A percentile compares a stretch with the other conserved stretches of the same genome.
Conservation (phyloP, 1,140 invertebrate species). For the Thaumetopoea pityocampa region DNA sequence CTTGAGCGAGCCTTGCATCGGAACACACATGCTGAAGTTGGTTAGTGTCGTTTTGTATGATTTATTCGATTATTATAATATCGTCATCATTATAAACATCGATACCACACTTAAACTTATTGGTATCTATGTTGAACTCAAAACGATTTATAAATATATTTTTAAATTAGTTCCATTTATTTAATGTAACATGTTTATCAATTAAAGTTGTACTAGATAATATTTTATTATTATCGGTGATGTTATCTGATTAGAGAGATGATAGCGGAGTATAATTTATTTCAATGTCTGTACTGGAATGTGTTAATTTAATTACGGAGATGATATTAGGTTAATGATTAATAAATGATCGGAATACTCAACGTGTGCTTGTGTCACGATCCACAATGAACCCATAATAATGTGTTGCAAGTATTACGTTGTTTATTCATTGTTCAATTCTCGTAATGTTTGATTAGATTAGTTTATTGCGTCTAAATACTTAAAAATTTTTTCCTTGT, state of each 20-base stretch:
- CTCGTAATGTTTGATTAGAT: no score
- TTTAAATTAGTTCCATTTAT: neutral
- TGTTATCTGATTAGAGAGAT: slow-evolving; percentile 5
- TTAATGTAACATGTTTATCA: slow-evolving; percentile 7
- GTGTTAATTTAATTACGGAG: no score
- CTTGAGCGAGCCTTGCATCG: slow-evolving; percentile 27
- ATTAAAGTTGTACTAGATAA: slow-evolving; percentile 3
- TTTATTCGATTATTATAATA: slow-evolving; percentile 8
- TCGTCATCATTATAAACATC: slow-evolving; percentile 3
- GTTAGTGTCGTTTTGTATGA: slow-evolving; percentile 43
- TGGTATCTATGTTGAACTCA: slow-evolving; percentile 1
- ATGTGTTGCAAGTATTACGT: no score
- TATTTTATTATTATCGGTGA: slow-evolving; percentile 4
- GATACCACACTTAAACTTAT: neutral
- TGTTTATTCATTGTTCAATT: no score
- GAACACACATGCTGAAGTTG: slow-evolving; percentile 62
- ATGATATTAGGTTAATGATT: no score
- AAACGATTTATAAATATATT: neutral
- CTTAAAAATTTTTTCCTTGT: no score
- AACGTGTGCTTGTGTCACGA: no score
- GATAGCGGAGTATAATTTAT: slow-evolving; percentile 10
- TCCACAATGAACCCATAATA: no score
- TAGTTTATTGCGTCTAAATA: no score
- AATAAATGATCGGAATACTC: no score
- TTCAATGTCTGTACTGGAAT: slow-evolving; percentile 6